These are phyloP conservation scores for Jordanella pulchra DNA, from an alignment of 2,797 vertebrate genomes.

Conservation along the genomic window DNA sequence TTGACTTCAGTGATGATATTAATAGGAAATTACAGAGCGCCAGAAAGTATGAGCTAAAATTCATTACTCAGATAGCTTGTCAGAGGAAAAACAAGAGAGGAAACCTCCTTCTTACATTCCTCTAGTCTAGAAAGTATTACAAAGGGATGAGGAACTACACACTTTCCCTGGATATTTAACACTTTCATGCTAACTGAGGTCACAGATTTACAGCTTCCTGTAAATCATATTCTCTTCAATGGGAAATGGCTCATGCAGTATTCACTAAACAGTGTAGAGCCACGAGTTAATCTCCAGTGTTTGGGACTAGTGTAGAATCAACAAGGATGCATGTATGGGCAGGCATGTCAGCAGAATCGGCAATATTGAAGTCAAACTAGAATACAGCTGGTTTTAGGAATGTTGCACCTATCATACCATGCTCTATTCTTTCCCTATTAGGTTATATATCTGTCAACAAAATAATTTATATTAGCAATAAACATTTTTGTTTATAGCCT, in stretches of 20 bases:
- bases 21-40: not conserved
- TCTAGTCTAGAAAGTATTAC: conserved; percentile 21
- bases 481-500: not conserved
- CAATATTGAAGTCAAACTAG: not conserved
- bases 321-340: not conserved
- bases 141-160: conserved; percentile 24
- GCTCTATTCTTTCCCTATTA: not conserved
- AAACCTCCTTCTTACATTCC: conserved; percentile 33
- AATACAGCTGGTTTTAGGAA: not conserved
- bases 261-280: not conserved
- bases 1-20: conserved; percentile 11
- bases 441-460: not conserved
- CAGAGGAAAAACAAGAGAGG: conserved; percentile 41
- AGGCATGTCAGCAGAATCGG: not conserved
- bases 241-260: conserved; percentile 19
- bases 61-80: conserved; percentile 19
- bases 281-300: conserved; percentile 5
- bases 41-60: conserved; percentile 21
- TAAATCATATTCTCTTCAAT: conserved; percentile 52
- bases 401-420: not conserved
- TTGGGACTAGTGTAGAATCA: conserved; percentile 5
- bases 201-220: conserved; percentile 46
- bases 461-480: not conserved
- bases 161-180: conserved; percentile 58
- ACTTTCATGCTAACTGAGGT: conserved; percentile 37